Evolutionary conservation across 1,140 invertebrate species (phyloP).

Genomic region (Pogonognathellus flavescens): DNA sequence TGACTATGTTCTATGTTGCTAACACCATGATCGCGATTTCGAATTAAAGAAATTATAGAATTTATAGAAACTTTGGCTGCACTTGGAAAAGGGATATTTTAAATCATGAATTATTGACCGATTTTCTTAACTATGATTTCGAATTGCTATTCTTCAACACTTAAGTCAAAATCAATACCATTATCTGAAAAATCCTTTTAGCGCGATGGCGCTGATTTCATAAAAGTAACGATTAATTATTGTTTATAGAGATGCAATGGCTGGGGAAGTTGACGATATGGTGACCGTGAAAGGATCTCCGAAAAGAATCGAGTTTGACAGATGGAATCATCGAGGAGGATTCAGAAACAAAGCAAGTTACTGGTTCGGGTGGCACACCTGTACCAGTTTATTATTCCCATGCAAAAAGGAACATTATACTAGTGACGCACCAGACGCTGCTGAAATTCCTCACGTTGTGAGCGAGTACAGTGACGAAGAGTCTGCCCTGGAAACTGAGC

Average conservation of each 20-base stretch:
- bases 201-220: no score
- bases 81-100: no score
- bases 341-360: neutral
- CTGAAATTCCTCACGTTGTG: neutral
- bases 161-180: no score
- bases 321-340: neutral
- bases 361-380: neutral
- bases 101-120: no score
- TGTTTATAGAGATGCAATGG: neutral
- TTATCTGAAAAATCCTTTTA: no score
- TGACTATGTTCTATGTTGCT: no score
- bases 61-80: no score
- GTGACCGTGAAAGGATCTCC: neutral
- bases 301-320: neutral
- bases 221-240: neutral
- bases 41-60: no score
- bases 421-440: neutral
- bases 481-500: neutral
- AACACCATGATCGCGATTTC: no score
- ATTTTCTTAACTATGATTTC: no score
- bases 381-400: neutral
- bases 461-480: neutral
- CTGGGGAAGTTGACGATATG: neutral
- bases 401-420: neutral
- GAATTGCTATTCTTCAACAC: no score